Conservation (phyloP, 2,797 vertebrate genomes). For the Urophycis tenuis region DNA sequence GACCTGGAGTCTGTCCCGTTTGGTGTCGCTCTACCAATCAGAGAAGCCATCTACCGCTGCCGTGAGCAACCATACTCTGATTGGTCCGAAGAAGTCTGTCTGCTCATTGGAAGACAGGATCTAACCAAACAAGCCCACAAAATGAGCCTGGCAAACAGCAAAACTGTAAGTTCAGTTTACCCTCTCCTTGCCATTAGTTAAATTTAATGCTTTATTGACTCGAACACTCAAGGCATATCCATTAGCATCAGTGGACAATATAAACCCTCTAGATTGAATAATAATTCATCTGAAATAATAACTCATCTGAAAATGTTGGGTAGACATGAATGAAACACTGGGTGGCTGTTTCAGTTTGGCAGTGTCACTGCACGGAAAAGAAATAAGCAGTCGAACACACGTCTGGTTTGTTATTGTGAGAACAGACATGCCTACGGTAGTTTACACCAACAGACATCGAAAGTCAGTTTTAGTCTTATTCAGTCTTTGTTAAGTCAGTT, state of each 20-base stretch:
- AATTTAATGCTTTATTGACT: neutral
- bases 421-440: too few relatives aligned
- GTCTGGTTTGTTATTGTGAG: too few relatives aligned
- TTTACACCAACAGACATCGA: too few relatives aligned
- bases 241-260: neutral
- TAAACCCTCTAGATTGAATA: neutral
- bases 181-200: neutral
- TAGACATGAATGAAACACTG: neutral
- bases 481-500: too few relatives aligned
- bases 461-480: too few relatives aligned
- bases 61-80: conserved; percentile 89
- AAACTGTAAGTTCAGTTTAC: conserved; percentile 77
- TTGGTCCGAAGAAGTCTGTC: conserved; percentile 92
- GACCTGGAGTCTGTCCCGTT: conserved; percentile 94
- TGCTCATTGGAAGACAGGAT: conserved; percentile 92
- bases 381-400: too few relatives aligned
- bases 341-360: too few relatives aligned
- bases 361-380: too few relatives aligned
- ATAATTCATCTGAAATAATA: neutral
- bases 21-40: conserved; percentile 90
- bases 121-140: conserved; percentile 92
- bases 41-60: conserved; percentile 92
- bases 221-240: neutral
- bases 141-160: conserved; percentile 82
- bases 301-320: neutral